phyloP scores from a whole-genome alignment of 2,888 invertebrate species.

The Emesis furor region DNA sequence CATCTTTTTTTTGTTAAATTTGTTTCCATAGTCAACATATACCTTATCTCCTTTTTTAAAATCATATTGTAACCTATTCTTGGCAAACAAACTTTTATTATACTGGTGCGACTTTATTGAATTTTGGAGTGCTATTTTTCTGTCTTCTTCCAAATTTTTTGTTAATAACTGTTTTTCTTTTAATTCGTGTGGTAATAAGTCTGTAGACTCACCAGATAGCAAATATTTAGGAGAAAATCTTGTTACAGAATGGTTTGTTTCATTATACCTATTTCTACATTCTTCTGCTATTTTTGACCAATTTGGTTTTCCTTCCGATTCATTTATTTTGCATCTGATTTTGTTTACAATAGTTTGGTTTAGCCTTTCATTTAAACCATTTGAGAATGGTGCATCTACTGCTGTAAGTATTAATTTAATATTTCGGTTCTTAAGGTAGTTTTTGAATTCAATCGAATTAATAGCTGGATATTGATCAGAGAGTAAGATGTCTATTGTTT shows the following conservation, averaged over 20 bases:
- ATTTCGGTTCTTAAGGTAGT: constrained; percentile 31
- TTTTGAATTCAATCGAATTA: constrained; percentile 60
- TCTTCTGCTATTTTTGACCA: constrained; percentile 64
- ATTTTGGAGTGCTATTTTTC: constrained; percentile 64
- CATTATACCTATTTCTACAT: constrained; percentile 17
- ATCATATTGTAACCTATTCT: constrained; percentile 42
- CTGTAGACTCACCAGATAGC: constrained; percentile 65
- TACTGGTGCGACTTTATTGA: constrained; percentile 56
- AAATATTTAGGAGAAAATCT: constrained; percentile 70
- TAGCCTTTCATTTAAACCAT: not conserved
- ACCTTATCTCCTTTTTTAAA: constrained; percentile 49
- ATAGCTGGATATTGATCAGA: constrained; percentile 71
- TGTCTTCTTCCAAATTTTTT: constrained; percentile 55
- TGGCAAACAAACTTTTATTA: constrained; percentile 43
- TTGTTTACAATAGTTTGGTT: constrained; percentile 70
- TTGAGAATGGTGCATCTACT: constrained; percentile 56
- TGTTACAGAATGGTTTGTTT: constrained; percentile 70
- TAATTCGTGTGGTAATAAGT: constrained; percentile 56
- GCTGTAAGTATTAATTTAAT: constrained; percentile 74
- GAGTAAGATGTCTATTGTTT: constrained; percentile 27
- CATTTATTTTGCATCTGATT: constrained; percentile 68
- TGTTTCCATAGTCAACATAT: constrained; percentile 51
- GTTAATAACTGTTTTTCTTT: constrained; percentile 49
- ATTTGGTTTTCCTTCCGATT: constrained; percentile 54
- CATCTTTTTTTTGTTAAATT: constrained; percentile 45